A percentile compares a stretch with the other conserved stretches of the same genome.
Conservation (phyloP, 1,140 invertebrate species). For the Drosophila murphyi region DNA sequence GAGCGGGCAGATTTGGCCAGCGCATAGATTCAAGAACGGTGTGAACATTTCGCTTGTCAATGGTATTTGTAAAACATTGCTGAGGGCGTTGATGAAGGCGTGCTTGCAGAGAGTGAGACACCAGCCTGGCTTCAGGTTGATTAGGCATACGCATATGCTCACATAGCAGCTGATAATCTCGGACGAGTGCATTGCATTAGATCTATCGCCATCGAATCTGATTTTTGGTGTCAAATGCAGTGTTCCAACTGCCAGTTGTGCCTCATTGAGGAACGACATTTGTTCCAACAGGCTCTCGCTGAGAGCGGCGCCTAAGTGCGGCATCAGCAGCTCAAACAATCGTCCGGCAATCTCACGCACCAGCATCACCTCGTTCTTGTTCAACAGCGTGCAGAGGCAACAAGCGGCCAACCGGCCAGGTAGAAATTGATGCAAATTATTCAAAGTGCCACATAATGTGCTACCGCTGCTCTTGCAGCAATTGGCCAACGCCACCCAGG, state of each 20-base stretch:
- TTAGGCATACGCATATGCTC: conserved; percentile 45
- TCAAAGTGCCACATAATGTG: conserved; percentile 7
- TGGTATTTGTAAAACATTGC: conserved; percentile 55
- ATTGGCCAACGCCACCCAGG: conserved; percentile 65
- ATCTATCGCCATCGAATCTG: not conserved
- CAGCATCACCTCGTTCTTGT: conserved; percentile 56
- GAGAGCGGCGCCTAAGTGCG: conserved; percentile 1
- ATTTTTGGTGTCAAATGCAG: not conserved
- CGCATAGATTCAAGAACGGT: conserved; percentile 45
- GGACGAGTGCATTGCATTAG: conserved; percentile 23
- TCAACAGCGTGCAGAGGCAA: conserved; percentile 67
- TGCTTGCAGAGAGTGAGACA: conserved; percentile 41
- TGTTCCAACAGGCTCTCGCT: conserved; percentile 34
- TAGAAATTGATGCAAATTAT: conserved; percentile 39
- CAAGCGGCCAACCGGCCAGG: conserved; percentile 72
- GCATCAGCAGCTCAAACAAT: conserved; percentile 53
- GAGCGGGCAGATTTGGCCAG: conserved; percentile 54
- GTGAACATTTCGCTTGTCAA: not conserved
- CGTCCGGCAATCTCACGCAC: conserved; percentile 66
- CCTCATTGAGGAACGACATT: conserved; percentile 51
- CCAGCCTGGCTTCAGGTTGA: conserved; percentile 39
- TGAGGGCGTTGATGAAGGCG: conserved; percentile 54
- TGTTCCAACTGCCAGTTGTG: not conserved
- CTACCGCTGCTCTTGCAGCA: conserved; percentile 19
- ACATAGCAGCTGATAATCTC: conserved; percentile 63